Conservation (phyloP, 2,888 invertebrate species). For the Beris morrisii region DNA sequence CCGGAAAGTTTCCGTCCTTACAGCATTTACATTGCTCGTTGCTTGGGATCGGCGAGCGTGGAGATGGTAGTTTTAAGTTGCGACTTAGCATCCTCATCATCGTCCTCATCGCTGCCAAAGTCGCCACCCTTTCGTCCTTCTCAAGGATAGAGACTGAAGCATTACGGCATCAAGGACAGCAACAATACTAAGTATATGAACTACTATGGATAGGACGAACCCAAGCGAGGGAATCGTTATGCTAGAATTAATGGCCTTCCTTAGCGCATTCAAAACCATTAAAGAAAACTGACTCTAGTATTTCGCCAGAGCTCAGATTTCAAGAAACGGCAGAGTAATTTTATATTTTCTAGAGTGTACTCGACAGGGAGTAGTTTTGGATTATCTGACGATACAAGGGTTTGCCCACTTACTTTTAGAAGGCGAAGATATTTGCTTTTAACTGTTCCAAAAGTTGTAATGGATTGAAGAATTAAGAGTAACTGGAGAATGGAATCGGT, state of each 20-base stretch:
- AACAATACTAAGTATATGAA: neutral
- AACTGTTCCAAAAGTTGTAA: too few relatives aligned
- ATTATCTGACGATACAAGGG: too few relatives aligned
- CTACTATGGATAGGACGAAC: neutral
- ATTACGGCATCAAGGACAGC: neutral
- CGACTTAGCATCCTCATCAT: constrained; percentile 5
- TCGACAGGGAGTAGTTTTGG: too few relatives aligned
- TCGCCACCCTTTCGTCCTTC: neutral
- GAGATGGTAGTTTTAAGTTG: constrained; percentile 24
- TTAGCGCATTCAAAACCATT: constrained; percentile 15
- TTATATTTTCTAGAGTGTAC: neutral
- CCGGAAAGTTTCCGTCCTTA: too few relatives aligned
- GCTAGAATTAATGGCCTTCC: constrained; percentile 32
- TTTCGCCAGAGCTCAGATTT: constrained; percentile 6
- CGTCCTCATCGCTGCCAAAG: neutral
- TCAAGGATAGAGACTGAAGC: neutral
- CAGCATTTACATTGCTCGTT: constrained; percentile 11
- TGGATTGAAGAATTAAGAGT: too few relatives aligned
- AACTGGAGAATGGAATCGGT: too few relatives aligned
- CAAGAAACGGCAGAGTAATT: neutral
- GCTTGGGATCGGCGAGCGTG: neutral
- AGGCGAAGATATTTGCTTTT: too few relatives aligned
- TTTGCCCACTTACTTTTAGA: too few relatives aligned
- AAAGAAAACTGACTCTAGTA: constrained; percentile 15
- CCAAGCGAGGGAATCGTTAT: constrained; percentile 23